phyloP scores from a whole-genome alignment of 2,113 vertebrate genomes.

The Hepsetus odoe region DNA sequence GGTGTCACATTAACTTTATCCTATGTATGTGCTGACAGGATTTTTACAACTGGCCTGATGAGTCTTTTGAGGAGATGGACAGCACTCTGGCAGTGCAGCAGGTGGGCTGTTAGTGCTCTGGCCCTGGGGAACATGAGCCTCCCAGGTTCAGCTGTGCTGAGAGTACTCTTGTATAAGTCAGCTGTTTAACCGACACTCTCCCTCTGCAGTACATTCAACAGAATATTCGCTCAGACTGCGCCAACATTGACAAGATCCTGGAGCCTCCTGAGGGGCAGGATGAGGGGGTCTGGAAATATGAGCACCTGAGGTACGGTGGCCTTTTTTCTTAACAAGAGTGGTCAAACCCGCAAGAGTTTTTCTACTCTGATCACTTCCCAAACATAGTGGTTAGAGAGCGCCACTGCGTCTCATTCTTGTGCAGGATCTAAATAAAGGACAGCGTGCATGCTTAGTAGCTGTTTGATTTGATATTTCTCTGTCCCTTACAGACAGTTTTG shows the following conservation, averaged over 20 bases:
- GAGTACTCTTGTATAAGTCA: not conserved
- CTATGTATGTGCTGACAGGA: conserved; percentile 64
- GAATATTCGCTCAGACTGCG: conserved; percentile 96
- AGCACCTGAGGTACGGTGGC: conserved; percentile 87
- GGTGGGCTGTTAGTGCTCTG: conserved; percentile 70
- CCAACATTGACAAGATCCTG: conserved; percentile 98
- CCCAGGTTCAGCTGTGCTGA: not conserved
- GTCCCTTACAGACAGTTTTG: conserved; percentile 89
- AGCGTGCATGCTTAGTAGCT: not conserved
- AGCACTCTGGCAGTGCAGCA: conserved; percentile 97
- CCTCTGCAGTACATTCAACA: conserved; percentile 93
- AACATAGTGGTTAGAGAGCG: no score
- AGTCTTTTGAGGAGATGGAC: conserved; percentile 99
- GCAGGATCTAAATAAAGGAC: not conserved
- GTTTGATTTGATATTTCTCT: conserved; percentile 19
- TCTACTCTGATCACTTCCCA: no score
- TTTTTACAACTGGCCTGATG: conserved; percentile 99
- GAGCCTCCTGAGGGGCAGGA: conserved; percentile 98
- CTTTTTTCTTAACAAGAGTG: no score
- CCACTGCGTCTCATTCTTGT: no score
- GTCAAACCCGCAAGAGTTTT: no score
- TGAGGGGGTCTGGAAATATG: conserved; percentile 99
- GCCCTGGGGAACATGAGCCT: not conserved
- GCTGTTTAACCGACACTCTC: not conserved
- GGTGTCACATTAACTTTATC: not conserved